Conservation (phyloP, 1,140 invertebrate genomes). For the Dendrolimus punctatus region DNA sequence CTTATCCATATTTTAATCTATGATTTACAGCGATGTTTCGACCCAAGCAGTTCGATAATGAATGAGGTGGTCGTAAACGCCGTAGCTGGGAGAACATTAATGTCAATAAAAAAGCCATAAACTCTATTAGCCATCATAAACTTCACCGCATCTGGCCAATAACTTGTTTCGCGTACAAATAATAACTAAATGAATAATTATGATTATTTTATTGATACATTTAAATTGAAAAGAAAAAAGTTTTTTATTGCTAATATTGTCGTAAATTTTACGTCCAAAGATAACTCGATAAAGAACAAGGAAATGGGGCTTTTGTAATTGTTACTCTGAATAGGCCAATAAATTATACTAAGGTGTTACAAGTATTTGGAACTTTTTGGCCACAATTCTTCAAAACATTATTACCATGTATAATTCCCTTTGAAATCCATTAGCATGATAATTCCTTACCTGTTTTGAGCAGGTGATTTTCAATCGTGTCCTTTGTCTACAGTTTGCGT, state of each 20-base stretch:
- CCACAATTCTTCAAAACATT: slow-evolving; percentile 65
- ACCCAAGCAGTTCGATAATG: slow-evolving; percentile 64
- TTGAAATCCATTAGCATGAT: slow-evolving; percentile 56
- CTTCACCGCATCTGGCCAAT: slow-evolving; percentile 60
- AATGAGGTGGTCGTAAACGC: slow-evolving; percentile 63
- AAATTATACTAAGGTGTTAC: slow-evolving; percentile 67
- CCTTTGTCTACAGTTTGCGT: slow-evolving; percentile 29
- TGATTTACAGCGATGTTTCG: slow-evolving; percentile 62
- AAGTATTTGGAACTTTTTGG: slow-evolving; percentile 36
- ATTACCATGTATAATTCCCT: slow-evolving; percentile 41
- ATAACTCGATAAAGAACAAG: slow-evolving; percentile 63
- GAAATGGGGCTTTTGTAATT: slow-evolving; percentile 65
- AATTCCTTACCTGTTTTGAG: slow-evolving; percentile 58
- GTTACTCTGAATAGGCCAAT: slow-evolving; percentile 52
- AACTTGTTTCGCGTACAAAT: slow-evolving; percentile 56
- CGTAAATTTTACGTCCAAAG: slow-evolving; percentile 51
- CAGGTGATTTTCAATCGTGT: slow-evolving; percentile 48
- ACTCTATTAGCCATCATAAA: slow-evolving; percentile 68
- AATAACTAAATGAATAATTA: slow-evolving; percentile 53
- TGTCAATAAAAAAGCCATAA: slow-evolving; percentile 70
- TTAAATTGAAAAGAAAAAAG: not conserved
- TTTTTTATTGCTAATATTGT: not conserved
- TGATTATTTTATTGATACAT: not conserved
- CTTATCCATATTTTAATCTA: slow-evolving; percentile 40
- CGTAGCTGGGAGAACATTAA: slow-evolving; percentile 63